Conservation (phyloP, 2,797 vertebrate genomes). For the Tauraco hartlaubi region DNA sequence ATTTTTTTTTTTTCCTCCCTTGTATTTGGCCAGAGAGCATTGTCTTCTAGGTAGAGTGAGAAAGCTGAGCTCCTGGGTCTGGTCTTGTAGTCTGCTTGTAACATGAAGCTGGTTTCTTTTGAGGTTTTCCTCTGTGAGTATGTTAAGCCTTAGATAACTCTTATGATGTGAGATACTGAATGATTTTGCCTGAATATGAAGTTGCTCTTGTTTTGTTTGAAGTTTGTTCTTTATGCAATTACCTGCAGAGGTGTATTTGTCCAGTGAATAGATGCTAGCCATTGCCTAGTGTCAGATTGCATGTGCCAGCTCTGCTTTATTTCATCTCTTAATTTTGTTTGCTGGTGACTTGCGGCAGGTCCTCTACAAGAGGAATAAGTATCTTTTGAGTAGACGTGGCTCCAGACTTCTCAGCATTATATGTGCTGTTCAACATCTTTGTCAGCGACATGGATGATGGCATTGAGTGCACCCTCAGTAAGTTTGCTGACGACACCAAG, state of each 20-base stretch:
- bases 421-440: no score
- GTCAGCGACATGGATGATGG: no score
- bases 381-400: accelerated
- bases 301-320: accelerated
- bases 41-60: accelerated
- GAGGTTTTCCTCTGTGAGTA: not conserved
- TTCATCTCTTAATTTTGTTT: not conserved
- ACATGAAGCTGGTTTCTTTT: not conserved
- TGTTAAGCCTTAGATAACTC: accelerated
- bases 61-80: accelerated
- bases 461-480: no score
- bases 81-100: accelerated
- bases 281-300: accelerated
- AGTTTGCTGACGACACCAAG: no score
- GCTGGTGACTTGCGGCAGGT: accelerated
- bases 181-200: not conserved
- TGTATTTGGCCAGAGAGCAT: accelerated
- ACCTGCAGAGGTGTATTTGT: not conserved
- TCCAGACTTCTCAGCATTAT: accelerated
- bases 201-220: not conserved
- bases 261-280: not conserved
- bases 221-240: not conserved
- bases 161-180: accelerated
- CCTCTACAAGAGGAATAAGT: not conserved
- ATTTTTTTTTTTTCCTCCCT: not conserved